These are phyloP conservation scores for Maniola hyperantus DNA, from an alignment of 2,888 invertebrate genomes.

Conservation along the genomic window DNA sequence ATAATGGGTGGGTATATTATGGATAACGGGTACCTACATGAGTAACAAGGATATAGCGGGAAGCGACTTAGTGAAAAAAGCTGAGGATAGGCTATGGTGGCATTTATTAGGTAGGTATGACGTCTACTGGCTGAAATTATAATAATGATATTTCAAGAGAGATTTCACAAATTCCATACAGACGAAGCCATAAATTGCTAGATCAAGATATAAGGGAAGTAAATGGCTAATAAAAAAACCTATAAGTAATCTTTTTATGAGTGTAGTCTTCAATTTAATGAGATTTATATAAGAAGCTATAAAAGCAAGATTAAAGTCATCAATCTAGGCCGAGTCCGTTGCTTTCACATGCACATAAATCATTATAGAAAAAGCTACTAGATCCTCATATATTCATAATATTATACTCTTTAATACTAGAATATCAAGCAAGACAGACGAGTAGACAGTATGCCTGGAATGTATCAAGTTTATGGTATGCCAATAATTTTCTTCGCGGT, in stretches of 20 bases:
- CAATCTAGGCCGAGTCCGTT: slow-evolving; percentile 11
- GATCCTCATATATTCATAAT: background rate
- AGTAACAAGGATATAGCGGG: too few relatives aligned
- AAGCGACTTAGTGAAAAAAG: too few relatives aligned
- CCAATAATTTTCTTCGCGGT: slow-evolving; percentile 1
- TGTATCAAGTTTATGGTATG: background rate
- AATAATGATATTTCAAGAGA: too few relatives aligned
- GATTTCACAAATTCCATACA: background rate
- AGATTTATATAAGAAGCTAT: slow-evolving; percentile 4
- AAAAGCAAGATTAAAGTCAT: slow-evolving; percentile 8
- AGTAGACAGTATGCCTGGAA: background rate
- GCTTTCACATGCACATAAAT: slow-evolving; percentile 15
- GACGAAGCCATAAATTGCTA: background rate
- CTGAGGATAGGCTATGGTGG: too few relatives aligned
- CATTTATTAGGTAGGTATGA: too few relatives aligned
- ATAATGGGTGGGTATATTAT: too few relatives aligned
- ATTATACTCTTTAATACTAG: background rate
- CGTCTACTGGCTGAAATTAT: too few relatives aligned
- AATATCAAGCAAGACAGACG: background rate
- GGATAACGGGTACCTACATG: too few relatives aligned
- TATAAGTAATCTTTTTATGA: background rate
- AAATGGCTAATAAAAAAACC: background rate
- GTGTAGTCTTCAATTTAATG: slow-evolving; percentile 6
- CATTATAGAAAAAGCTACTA: slow-evolving; percentile 2
- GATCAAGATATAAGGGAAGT: background rate